These are phyloP conservation scores for Ischnura elegans DNA, from an alignment of 2,888 invertebrate genomes.

Conservation along the genomic window DNA sequence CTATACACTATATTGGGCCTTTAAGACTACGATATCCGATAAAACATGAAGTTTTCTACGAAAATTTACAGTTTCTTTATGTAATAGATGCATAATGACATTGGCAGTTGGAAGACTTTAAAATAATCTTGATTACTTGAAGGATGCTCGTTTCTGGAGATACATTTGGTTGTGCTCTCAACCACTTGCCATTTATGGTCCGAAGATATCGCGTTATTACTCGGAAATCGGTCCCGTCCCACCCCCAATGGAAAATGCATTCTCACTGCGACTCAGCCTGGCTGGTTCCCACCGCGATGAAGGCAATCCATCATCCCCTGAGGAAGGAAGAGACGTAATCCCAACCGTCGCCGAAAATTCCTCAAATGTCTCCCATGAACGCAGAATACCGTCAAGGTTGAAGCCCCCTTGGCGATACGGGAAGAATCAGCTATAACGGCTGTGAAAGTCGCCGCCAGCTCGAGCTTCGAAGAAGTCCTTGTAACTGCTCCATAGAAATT, in stretches of 20 bases:
- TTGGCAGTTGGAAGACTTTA: too few species aligned
- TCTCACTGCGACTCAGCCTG: not conserved
- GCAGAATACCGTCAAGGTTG: not conserved
- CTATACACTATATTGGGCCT: too few species aligned
- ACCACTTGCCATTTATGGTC: not conserved
- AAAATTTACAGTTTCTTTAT: too few species aligned
- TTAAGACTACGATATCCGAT: too few species aligned
- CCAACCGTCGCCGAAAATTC: not conserved
- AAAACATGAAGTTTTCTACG: too few species aligned
- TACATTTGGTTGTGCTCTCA: too few species aligned
- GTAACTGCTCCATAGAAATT: too few species aligned
- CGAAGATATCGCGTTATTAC: conserved; percentile 49
- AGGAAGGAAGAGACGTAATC: not conserved
- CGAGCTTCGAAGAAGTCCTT: too few species aligned
- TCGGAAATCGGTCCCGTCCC: not conserved
- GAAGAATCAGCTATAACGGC: not conserved
- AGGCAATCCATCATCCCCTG: not conserved
- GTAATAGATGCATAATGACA: too few species aligned
- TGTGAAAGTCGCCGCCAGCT: not conserved
- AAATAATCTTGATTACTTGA: too few species aligned
- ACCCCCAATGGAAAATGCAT: not conserved
- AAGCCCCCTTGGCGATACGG: not conserved
- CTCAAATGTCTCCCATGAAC: not conserved
- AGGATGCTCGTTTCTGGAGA: too few species aligned
- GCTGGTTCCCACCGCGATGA: not conserved